These are phyloP conservation scores for Neuroterus valhalla DNA, from an alignment of 1,140 invertebrate genomes.

Conservation along the genomic window DNA sequence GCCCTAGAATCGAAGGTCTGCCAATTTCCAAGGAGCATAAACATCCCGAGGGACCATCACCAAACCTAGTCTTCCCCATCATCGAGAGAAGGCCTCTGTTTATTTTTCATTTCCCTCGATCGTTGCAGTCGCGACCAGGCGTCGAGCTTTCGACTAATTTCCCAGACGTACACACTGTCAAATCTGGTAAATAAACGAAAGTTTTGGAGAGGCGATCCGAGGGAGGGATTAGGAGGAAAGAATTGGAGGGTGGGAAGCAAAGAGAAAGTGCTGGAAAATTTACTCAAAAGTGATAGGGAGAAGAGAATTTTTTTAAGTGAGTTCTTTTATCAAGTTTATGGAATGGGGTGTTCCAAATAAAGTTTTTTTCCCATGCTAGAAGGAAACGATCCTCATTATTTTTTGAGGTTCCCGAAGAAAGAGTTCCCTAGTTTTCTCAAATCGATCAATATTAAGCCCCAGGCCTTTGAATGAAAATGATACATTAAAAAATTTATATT, in stretches of 20 bases:
- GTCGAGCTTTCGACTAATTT: slow-evolving; percentile 50
- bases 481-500: no score
- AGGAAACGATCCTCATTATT: no score
- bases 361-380: no score
- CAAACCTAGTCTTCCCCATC: slow-evolving; percentile 29
- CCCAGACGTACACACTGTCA: slow-evolving; percentile 38
- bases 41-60: slow-evolving; percentile 47
- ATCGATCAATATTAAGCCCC: no score
- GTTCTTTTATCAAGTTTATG: no score
- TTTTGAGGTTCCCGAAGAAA: no score
- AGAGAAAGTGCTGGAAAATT: no score
- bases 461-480: no score
- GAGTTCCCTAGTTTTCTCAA: no score
- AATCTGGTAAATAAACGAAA: slow-evolving; percentile 39
- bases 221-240: background rate
- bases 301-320: no score
- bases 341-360: no score
- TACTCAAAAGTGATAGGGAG: no score
- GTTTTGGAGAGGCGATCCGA: background rate
- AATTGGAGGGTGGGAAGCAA: background rate
- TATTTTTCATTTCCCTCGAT: slow-evolving; percentile 55
- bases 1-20: slow-evolving; percentile 46
- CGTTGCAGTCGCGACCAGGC: slow-evolving; percentile 32
- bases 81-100: slow-evolving; percentile 45
- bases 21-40: slow-evolving; percentile 55